Base-by-base conservation (phyloP, 2,113 vertebrate genomes). In the Oncorhynchus clarkii region DNA sequence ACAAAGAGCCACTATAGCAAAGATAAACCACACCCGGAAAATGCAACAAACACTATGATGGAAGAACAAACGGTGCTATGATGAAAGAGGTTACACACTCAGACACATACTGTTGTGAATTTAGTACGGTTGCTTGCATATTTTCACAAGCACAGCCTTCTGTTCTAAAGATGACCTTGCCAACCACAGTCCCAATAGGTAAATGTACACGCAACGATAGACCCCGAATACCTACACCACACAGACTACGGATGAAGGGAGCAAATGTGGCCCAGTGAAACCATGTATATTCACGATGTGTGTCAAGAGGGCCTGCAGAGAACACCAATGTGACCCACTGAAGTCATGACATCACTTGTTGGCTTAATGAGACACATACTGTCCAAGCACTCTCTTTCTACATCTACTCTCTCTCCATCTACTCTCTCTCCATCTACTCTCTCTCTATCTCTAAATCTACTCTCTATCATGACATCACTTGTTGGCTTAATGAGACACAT, bases 1-100 rank as follows among this genome's bases (percentile, higher is more conserved):
- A 59, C 64, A 83, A 72, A 86, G 80, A 84, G 79, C 70, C 78
- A 78, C 70, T 79, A 72, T 45, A 77, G 76, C 85, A 78, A 82
- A 73, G 71, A 71, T 12, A 70, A 0, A 12, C 80, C 81, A 85
- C 77, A 78, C 78, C 80, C 49, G 77, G n/a, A 57, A 6, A 57
- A 57, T 57, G 18, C 54, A 57, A 18, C 54, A 45, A 45, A 45
- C 39, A 45, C 8, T 57, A 20, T 57, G 18, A 20, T 18, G 6
- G 16, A 57, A 18, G 18, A 18, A 14, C 39, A 45, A 45, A 11
- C 9, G 2, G 39, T 45, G 8, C 9, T 11, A 45, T 11, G 39
- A 45, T 11, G 39, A 45, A 45, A 45, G 39, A 45, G 39, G 39
- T 1, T 45, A 9, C 39, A 45, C 9, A 7, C 39, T 45, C 39